A percentile compares a stretch with the other conserved stretches of the same genome.
These are phyloP conservation scores for Resseliella maxima DNA, from an alignment of 2,888 invertebrate genomes.

Conservation along the genomic window DNA sequence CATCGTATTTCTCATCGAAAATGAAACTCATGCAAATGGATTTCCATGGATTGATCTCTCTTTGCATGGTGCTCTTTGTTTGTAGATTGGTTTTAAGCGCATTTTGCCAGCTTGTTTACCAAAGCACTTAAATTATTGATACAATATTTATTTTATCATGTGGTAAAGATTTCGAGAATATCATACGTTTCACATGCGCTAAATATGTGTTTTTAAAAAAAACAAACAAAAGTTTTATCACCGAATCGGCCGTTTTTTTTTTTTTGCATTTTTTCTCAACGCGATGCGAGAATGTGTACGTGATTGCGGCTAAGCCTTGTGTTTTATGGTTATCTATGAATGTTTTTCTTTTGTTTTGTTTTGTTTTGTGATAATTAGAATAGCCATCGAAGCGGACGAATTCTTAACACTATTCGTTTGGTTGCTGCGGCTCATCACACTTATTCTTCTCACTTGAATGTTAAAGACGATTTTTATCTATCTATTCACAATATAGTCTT, in stretches of 20 bases:
- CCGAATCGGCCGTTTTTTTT: not conserved
- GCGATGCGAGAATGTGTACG: not conserved
- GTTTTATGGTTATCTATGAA: conserved; percentile 40
- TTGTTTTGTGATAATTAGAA: not conserved
- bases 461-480: not conserved
- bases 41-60: not conserved
- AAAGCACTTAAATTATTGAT: conserved; percentile 53
- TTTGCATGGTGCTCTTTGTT: too few species aligned
- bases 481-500: not conserved
- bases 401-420: not conserved
- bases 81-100: not conserved
- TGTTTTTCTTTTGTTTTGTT: not conserved
- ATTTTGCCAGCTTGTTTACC: not conserved
- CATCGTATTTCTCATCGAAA: not conserved
- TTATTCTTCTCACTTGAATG: not conserved
- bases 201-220: conserved; percentile 22
- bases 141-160: conserved; percentile 48
- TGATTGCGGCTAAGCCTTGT: not conserved
- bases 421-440: not conserved
- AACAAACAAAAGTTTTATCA: conserved; percentile 31
- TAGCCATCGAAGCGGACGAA: not conserved
- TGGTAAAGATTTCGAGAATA: not conserved
- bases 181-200: not conserved
- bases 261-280: not conserved
- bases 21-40: not conserved